Evolutionary conservation across 2,113 vertebrate species (phyloP).

Genomic region (Propithecus coquereli): DNA sequence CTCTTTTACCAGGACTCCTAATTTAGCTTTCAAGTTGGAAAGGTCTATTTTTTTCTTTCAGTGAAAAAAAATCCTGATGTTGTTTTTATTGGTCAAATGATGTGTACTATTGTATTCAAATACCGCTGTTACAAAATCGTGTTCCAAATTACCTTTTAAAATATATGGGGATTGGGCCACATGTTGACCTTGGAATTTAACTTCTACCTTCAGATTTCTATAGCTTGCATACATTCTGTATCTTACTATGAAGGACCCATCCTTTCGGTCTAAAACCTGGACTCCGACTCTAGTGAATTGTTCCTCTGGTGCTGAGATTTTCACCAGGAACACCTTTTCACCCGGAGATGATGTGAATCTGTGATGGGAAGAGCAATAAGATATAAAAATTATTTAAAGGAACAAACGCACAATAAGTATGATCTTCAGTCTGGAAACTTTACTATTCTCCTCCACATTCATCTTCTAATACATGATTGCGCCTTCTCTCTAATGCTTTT

Average conservation of each 20-base stretch:
- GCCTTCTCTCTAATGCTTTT: background rate
- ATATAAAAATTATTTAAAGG: constrained; percentile 2
- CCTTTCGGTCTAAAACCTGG: constrained; percentile 94
- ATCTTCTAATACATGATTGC: background rate
- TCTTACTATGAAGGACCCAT: constrained; percentile 96
- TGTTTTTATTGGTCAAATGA: constrained; percentile 1
- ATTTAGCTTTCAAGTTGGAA: background rate
- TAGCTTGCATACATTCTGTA: constrained; percentile 98
- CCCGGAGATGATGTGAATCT: constrained; percentile 94
- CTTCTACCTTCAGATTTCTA: constrained; percentile 88
- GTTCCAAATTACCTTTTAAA: constrained; percentile 87
- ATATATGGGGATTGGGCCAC: constrained; percentile 93
- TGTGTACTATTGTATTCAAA: background rate
- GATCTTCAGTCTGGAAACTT: background rate
- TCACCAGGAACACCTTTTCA: constrained; percentile 92
- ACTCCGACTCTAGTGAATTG: constrained; percentile 93
- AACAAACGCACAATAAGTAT: background rate
- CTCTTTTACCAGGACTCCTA: background rate
- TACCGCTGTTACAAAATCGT: background rate
- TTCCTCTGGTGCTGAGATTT: constrained; percentile 90
- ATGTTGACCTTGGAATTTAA: constrained; percentile 85
- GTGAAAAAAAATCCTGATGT: background rate
- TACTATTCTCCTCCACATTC: background rate
- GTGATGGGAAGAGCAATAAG: constrained; percentile 41
- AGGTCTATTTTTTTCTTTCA: background rate